These are phyloP conservation scores for Atopsyche davidsoni DNA, from an alignment of 1,140 invertebrate genomes.

Conservation along the genomic window DNA sequence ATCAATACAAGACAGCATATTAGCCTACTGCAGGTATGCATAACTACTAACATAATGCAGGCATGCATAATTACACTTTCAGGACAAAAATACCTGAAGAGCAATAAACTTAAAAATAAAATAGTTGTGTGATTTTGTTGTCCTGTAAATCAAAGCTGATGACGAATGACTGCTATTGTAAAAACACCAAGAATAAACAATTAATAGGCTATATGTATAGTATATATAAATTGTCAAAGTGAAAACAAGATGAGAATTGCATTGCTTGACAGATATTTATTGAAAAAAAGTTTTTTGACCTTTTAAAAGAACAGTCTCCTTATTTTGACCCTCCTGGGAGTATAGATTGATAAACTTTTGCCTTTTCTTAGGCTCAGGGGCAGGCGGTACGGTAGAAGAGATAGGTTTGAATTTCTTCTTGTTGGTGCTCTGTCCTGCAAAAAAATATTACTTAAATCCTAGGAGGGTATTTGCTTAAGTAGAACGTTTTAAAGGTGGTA, in stretches of 20 bases:
- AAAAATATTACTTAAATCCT: slow-evolving; percentile 29
- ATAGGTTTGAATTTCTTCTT: slow-evolving; percentile 36
- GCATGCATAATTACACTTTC: no score
- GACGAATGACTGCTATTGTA: background rate
- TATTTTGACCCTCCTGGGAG: slow-evolving; percentile 62
- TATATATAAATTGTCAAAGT: no score
- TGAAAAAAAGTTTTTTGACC: no score
- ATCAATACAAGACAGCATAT: no score
- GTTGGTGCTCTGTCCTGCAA: slow-evolving; percentile 34
- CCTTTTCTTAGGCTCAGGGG: slow-evolving; percentile 55
- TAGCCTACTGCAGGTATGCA: no score
- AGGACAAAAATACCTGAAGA: no score
- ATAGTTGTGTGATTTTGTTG: slow-evolving; percentile 21
- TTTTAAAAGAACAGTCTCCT: slow-evolving; percentile 59
- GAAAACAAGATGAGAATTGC: no score
- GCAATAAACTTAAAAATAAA: no score
- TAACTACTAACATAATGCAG: no score
- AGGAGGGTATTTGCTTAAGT: background rate
- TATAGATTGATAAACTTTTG: slow-evolving; percentile 72
- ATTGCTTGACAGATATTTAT: no score
- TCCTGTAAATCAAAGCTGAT: background rate
- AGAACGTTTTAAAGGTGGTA: slow-evolving; percentile 8
- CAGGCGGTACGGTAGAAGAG: slow-evolving; percentile 11
- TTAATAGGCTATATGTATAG: no score
- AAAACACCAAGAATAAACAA: no score